Conservation (phyloP, 1,140 invertebrate genomes). For the Paramacrobiotus metropolitanus region DNA sequence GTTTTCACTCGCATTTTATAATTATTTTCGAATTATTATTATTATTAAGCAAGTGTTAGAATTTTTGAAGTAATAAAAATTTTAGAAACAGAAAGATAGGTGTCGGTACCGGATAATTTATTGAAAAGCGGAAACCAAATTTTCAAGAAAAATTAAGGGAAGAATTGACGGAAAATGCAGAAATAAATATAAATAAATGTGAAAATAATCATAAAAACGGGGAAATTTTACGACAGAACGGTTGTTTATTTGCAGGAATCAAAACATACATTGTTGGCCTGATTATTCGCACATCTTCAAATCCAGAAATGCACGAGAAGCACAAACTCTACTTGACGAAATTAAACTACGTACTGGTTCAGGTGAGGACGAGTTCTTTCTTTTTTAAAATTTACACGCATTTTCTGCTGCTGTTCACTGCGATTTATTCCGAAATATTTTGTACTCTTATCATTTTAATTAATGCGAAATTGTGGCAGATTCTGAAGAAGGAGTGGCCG, state of each 20-base stretch:
- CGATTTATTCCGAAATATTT: constrained; percentile 4
- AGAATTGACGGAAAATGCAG: too few relatives aligned
- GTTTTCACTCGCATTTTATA: too few relatives aligned
- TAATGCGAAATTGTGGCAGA: constrained; percentile 31
- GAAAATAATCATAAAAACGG: too few relatives aligned
- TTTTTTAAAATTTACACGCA: background rate
- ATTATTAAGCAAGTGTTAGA: too few relatives aligned
- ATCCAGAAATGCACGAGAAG: constrained; percentile 57
- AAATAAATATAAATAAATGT: constrained; percentile 4
- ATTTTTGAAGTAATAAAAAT: too few relatives aligned
- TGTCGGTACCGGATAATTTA: too few relatives aligned
- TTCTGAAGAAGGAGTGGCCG: constrained; percentile 97
- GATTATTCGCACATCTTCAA: constrained; percentile 93
- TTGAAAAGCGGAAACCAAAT: too few relatives aligned
- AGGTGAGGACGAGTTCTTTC: constrained; percentile 28
- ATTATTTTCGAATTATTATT: too few relatives aligned
- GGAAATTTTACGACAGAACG: too few relatives aligned
- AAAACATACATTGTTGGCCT: constrained; percentile 96
- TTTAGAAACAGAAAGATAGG: too few relatives aligned
- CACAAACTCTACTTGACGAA: constrained; percentile 96
- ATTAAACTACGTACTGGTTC: constrained; percentile 93
- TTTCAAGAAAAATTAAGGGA: too few relatives aligned
- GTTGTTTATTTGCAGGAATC: constrained; percentile 33
- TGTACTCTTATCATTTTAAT: background rate
- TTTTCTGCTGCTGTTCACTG: background rate